A percentile compares a stretch with the other conserved stretches of the same genome.
Conservation (phyloP, 2,113 vertebrate species). For the Vulpes lagopus region DNA sequence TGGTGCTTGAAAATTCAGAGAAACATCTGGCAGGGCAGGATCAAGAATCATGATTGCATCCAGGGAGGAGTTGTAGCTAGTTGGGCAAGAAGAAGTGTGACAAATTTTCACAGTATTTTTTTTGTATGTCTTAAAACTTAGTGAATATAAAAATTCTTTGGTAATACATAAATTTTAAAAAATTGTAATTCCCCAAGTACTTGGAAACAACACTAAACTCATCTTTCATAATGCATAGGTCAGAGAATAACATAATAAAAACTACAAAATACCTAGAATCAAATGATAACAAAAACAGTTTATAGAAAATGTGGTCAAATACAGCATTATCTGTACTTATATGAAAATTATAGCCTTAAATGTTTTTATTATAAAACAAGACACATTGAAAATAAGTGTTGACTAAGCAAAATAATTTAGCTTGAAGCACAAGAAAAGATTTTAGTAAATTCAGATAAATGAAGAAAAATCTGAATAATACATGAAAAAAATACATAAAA, state of each 20-base stretch:
- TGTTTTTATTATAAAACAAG: not conserved
- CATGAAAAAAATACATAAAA: not conserved
- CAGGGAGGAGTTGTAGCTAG: not conserved
- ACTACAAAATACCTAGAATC: not conserved
- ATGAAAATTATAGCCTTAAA: not conserved
- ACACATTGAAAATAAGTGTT: not conserved
- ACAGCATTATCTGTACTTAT: not conserved
- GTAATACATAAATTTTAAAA: not conserved
- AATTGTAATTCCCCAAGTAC: not conserved
- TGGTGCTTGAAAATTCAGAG: not conserved
- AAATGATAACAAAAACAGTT: not conserved
- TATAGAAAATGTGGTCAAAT: not conserved
- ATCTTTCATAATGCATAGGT: not conserved
- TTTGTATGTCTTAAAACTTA: not conserved
- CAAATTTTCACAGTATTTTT: not conserved
- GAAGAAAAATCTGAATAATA: not conserved
- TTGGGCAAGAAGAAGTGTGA: not conserved
- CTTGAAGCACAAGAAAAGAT: not conserved
- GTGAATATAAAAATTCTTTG: not conserved
- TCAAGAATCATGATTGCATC: not conserved
- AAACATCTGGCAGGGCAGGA: not conserved
- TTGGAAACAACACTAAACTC: not conserved
- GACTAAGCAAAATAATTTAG: not conserved
- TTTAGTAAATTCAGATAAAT: not conserved
- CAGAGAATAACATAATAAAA: not conserved